Percentiles rank a stretch among this genome's conserved stretches.
These are phyloP conservation scores for Drosophila pandora DNA, from an alignment of 1,140 invertebrate species.

Conservation along the genomic window DNA sequence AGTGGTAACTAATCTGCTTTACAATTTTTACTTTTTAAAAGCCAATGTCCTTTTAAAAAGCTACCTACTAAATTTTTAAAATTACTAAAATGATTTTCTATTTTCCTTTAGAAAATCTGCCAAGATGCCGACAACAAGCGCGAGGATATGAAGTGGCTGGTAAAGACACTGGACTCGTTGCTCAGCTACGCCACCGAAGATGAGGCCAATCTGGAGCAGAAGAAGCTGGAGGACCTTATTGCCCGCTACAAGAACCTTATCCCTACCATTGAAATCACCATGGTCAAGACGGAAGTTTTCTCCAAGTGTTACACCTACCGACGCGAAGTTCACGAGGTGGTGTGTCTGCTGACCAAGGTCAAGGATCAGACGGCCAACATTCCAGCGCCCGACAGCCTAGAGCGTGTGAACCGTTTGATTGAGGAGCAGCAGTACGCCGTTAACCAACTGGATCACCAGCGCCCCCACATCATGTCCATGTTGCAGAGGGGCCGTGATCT, in stretches of 20 bases:
- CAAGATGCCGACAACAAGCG: conserved; percentile 94
- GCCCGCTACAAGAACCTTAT: conserved; percentile 95
- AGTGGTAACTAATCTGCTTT: conserved; percentile 84
- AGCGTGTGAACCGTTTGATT: conserved; percentile 90
- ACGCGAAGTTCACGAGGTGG: conserved; percentile 93
- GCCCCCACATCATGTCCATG: conserved; percentile 94
- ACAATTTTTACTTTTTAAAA: conserved; percentile 5
- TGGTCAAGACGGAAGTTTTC: conserved; percentile 95
- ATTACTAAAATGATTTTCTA: conserved; percentile 1
- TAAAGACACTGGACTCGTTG: conserved; percentile 94
- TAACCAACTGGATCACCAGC: conserved; percentile 92
- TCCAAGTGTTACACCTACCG: conserved; percentile 96
- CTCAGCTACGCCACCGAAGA: conserved; percentile 91
- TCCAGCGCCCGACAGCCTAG: conserved; percentile 88
- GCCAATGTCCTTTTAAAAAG: neutral
- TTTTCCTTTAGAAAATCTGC: conserved; percentile 89
- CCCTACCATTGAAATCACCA: conserved; percentile 95
- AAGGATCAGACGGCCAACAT: conserved; percentile 88
- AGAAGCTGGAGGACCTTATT: conserved; percentile 92
- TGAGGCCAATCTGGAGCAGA: conserved; percentile 91
- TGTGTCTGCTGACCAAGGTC: conserved; percentile 89
- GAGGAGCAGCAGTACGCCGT: conserved; percentile 91
- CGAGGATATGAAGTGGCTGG: conserved; percentile 97
- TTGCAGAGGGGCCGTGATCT: conserved; percentile 95
- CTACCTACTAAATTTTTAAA: conserved; percentile 40